These are phyloP conservation scores for Zygogramma bicolorata DNA, from an alignment of 2,888 invertebrate species.

Conservation along the genomic window DNA sequence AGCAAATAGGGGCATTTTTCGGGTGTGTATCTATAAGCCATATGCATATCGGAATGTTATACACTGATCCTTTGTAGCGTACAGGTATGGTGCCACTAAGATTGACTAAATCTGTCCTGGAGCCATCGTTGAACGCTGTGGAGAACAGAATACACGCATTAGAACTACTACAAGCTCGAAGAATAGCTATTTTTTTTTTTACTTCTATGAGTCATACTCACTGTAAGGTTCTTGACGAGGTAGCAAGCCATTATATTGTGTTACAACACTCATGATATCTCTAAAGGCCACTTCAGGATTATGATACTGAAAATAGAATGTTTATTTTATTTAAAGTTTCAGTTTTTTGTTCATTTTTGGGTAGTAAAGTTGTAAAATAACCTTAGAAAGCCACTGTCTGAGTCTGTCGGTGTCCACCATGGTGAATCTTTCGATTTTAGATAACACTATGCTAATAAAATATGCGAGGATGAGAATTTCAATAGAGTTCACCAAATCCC, in stretches of 20 bases:
- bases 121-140: constrained; percentile 90
- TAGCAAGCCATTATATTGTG: constrained; percentile 75
- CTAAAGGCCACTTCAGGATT: constrained; percentile 76
- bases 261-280: constrained; percentile 76
- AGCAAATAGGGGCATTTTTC: constrained; percentile 93
- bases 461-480: not conserved
- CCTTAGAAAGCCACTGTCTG: constrained; percentile 69
- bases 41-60: constrained; percentile 97
- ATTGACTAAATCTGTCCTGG: constrained; percentile 82
- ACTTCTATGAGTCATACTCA: constrained; percentile 67
- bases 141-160: constrained; percentile 14
- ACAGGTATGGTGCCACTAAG: constrained; percentile 95
- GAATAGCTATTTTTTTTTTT: too few relatives aligned
- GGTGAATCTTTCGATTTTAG: not conserved
- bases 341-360: not conserved
- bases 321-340: not conserved
- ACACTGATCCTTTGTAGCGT: constrained; percentile 85
- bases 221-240: constrained; percentile 78
- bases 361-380: constrained; percentile 54
- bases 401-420: constrained; percentile 68
- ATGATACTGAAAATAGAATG: constrained; percentile 73
- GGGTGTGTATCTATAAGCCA: constrained; percentile 99
- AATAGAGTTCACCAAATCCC: constrained; percentile 14
- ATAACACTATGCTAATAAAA: not conserved
- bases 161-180: too few relatives aligned